A percentile compares a stretch with the other conserved stretches of the same genome.
phyloP scores from a whole-genome alignment of 2,113 vertebrate genomes.

The Pygoscelis antarcticus region DNA sequence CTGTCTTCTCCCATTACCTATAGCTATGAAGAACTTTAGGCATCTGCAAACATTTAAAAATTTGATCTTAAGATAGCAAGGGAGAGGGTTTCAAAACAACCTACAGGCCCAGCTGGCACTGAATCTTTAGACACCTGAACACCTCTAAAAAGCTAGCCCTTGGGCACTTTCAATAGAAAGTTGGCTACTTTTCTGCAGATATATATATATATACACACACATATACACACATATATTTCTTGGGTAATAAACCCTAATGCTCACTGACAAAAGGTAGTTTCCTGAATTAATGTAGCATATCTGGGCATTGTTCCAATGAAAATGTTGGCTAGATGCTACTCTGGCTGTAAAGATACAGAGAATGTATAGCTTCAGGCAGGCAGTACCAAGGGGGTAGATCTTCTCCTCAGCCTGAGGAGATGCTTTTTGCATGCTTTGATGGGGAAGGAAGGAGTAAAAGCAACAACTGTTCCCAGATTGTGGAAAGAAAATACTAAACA shows the following conservation, averaged over 20 bases:
- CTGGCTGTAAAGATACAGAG: background rate
- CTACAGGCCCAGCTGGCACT: background rate
- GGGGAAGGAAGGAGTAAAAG: background rate
- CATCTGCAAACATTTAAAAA: background rate
- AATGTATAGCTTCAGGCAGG: background rate
- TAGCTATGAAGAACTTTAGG: background rate
- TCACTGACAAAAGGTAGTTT: slow-evolving; percentile 42
- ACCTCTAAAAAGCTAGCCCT: background rate
- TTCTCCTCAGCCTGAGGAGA: background rate
- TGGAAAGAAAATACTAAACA: background rate
- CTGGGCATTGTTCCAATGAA: slow-evolving; percentile 41
- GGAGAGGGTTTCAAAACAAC: background rate
- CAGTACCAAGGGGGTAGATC: background rate
- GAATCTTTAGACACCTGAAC: background rate
- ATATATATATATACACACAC: background rate
- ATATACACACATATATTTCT: background rate
- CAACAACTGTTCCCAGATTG: background rate
- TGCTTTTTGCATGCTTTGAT: background rate
- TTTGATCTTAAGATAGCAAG: background rate
- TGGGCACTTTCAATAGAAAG: background rate
- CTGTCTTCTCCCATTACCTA: background rate
- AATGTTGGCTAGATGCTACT: slow-evolving; percentile 27
- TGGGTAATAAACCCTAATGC: slow-evolving; percentile 26
- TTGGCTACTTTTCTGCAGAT: background rate
- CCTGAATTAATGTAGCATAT: slow-evolving; percentile 30